Evolutionary conservation across 2,113 vertebrate genomes (phyloP).

Genomic region (Rhinopomastus cyanomelas): DNA sequence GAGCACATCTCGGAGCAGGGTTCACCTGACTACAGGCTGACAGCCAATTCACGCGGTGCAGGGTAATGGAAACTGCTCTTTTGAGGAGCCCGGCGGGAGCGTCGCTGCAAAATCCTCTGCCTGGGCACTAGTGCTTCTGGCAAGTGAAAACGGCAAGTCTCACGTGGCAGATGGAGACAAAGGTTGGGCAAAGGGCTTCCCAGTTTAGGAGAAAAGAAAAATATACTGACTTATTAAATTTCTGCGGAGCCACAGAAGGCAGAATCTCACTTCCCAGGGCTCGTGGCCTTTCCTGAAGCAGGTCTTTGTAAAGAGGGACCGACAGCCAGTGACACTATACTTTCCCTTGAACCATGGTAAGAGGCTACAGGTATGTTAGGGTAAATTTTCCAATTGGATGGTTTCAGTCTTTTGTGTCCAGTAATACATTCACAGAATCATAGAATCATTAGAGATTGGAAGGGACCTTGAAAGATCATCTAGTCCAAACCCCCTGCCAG

Average conservation of each 20-base stretch:
- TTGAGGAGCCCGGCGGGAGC: neutral
- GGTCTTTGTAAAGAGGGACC: neutral
- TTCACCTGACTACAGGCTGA: slow-evolving; percentile 2
- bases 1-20: neutral
- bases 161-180: neutral
- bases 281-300: neutral
- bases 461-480: no score
- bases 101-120: neutral
- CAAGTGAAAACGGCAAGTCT: neutral
- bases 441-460: no score
- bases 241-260: neutral
- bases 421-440: no score
- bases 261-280: neutral
- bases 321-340: neutral
- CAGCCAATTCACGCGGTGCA: neutral
- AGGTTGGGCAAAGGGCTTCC: neutral
- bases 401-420: neutral
- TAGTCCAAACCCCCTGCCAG: no score
- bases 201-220: neutral
- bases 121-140: neutral
- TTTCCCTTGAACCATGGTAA: neutral
- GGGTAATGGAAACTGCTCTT: neutral
- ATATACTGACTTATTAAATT: neutral
- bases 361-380: neutral
- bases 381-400: neutral